These are phyloP conservation scores for Archaeoteleia sp. DNA, from an alignment of 2,888 invertebrate genomes.

Conservation along the genomic window DNA sequence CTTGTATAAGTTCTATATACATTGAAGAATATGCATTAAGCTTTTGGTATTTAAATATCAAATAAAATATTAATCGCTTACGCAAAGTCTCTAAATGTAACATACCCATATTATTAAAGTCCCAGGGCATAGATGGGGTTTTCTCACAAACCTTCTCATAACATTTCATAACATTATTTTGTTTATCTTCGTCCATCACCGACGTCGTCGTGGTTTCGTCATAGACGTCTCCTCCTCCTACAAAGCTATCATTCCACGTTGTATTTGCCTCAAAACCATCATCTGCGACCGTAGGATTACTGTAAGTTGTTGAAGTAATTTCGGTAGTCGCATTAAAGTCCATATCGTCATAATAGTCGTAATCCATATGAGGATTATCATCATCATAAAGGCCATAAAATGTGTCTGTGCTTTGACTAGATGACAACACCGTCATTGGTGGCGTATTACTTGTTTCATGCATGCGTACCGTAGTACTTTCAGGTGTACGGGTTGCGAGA, in stretches of 20 bases:
- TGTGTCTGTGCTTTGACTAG: slow-evolving; percentile 1
- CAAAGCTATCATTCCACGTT: not conserved
- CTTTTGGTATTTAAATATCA: no score
- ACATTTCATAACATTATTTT: slow-evolving; percentile 53
- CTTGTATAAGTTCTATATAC: no score
- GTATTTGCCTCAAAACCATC: not conserved
- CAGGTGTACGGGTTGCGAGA: slow-evolving; percentile 1
- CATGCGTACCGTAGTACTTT: slow-evolving; percentile 27
- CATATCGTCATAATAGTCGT: slow-evolving; percentile 52
- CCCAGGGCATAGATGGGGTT: slow-evolving; percentile 29
- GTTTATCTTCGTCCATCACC: slow-evolving; percentile 1
- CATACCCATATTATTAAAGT: slow-evolving; percentile 53
- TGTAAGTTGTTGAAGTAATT: not conserved
- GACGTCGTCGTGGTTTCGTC: slow-evolving; percentile 5
- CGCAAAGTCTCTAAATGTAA: no score
- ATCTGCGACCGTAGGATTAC: not conserved
- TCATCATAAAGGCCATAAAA: slow-evolving; percentile 30
- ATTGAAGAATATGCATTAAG: no score
- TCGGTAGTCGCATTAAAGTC: slow-evolving; percentile 22
- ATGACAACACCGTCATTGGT: slow-evolving; percentile 3
- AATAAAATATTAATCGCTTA: no score
- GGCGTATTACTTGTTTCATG: slow-evolving; percentile 7
- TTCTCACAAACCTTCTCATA: slow-evolving; percentile 60
- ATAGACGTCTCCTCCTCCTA: not conserved
- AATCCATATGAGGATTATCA: slow-evolving; percentile 58